Percentiles rank a stretch among this genome's conserved stretches.
These are phyloP conservation scores for Lutraria lutraria DNA, from an alignment of 2,888 invertebrate species.

Conservation along the genomic window DNA sequence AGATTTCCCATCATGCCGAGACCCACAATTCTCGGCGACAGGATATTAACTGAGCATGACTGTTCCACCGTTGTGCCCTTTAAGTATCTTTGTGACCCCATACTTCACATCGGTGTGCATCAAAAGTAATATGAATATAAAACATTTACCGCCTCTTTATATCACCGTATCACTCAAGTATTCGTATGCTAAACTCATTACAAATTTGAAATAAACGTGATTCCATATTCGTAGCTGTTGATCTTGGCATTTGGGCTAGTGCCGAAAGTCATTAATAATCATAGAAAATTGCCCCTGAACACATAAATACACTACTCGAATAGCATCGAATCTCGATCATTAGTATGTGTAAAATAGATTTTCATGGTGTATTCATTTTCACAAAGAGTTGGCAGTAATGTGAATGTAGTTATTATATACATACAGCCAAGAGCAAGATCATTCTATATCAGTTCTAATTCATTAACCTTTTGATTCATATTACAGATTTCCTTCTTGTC, in stretches of 20 bases:
- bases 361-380: conserved; percentile 61
- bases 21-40: conserved; percentile 68
- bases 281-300: conserved; percentile 65
- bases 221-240: conserved; percentile 70
- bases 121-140: conserved; percentile 63
- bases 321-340: conserved; percentile 57
- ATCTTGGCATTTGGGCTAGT: conserved; percentile 69
- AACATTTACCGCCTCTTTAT: conserved; percentile 71
- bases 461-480: conserved; percentile 65
- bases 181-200: conserved; percentile 64
- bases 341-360: conserved; percentile 65
- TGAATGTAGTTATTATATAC: conserved; percentile 57
- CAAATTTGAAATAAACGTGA: conserved; percentile 65
- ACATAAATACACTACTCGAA: conserved; percentile 65
- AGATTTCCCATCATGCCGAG: conserved; percentile 26
- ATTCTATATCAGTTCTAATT: conserved; percentile 65
- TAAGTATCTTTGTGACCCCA: conserved; percentile 64
- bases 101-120: conserved; percentile 50
- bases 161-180: conserved; percentile 69
- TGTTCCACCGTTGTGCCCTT: conserved; percentile 70
- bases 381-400: conserved; percentile 59
- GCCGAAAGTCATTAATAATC: conserved; percentile 69
- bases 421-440: conserved; percentile 45
- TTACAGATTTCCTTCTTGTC: conserved; percentile 39
- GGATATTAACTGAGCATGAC: conserved; percentile 68